Conservation (phyloP, 2,888 invertebrate species). For the Cancer borealis region DNA sequence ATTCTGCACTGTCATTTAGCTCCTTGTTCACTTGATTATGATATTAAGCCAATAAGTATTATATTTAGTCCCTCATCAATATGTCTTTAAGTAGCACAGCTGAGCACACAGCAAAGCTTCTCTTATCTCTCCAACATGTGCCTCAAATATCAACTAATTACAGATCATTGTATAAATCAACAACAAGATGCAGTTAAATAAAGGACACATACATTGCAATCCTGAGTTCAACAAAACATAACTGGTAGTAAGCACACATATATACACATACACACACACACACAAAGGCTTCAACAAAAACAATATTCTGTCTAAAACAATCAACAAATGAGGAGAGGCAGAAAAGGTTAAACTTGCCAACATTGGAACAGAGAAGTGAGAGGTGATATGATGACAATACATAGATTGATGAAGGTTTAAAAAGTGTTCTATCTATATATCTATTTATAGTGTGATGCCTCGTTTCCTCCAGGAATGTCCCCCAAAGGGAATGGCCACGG, state of each 20-base stretch:
- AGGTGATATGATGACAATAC: no score
- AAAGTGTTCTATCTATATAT: no score
- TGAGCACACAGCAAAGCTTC: conserved; percentile 27
- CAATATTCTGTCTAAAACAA: neutral
- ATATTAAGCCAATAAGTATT: neutral
- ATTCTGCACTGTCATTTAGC: neutral
- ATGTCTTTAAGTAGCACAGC: neutral
- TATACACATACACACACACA: neutral
- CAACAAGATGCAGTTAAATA: neutral
- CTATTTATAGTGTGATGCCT: no score
- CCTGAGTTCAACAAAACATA: neutral
- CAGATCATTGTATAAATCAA: neutral
- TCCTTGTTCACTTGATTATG: neutral
- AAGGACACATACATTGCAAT: neutral
- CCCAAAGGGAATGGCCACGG: no score
- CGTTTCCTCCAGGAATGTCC: no score
- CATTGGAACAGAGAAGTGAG: no score
- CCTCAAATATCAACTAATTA: neutral
- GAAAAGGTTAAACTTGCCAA: no score
- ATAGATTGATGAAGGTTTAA: no score
- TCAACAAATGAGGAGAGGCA: no score
- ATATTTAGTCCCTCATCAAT: neutral
- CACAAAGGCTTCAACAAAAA: neutral
- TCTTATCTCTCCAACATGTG: neutral
- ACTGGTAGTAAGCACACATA: neutral